Evolutionary conservation across 1,140 invertebrate species (phyloP), one percentile per base, ranked within the genome.

Genomic region (Branchinecta lynchi): DNA sequence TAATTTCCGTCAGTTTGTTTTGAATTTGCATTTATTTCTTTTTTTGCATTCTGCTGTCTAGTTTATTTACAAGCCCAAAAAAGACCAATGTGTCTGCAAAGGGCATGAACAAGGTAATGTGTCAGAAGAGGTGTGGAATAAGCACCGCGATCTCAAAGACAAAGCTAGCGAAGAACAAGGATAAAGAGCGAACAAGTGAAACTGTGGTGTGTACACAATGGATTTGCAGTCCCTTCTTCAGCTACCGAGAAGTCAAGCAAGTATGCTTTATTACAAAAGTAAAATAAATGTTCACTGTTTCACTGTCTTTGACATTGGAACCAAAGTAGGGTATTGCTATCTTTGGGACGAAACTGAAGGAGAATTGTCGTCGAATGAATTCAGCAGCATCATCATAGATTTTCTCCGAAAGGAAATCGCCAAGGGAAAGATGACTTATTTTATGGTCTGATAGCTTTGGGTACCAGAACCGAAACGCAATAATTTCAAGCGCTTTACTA

Each of bases 141-240:
- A 51, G n/a, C 46, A 51, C n/a, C 9, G 9, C n/a, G 46, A 9
- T 9, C n/a, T 51, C 9, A 51, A 51, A 51, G n/a, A 51, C 46
- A 51, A 51, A n/a, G 46, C n/a, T 51, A 9, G 46, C 46, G n/a
- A 51, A 51, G n/a, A 51, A 51, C n/a, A n/a, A 51, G n/a, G 46
- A 51, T n/a, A 51, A 51, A n/a, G n/a, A 9, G 9, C 9, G 9
- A 51, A n/a, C 46, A 9, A 51, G 46, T n/a, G 46, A 9, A 9
- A n/a, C n/a, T 51, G 9, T 51, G 9, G 46, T 51, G 46, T 51
- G 9, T 51, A 51, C n/a, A 51, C 46, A n/a, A 9, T 9, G n/a
- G 46, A 51, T n/a, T n/a, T 9, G 46, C n/a, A 51, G 46, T 9
- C 46, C n/a, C n/a, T 51, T 9, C n/a, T 9, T 9, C 46, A 9